phyloP scores from a whole-genome alignment of 2,113 vertebrate species.

The Benitochromis conjunctus region DNA sequence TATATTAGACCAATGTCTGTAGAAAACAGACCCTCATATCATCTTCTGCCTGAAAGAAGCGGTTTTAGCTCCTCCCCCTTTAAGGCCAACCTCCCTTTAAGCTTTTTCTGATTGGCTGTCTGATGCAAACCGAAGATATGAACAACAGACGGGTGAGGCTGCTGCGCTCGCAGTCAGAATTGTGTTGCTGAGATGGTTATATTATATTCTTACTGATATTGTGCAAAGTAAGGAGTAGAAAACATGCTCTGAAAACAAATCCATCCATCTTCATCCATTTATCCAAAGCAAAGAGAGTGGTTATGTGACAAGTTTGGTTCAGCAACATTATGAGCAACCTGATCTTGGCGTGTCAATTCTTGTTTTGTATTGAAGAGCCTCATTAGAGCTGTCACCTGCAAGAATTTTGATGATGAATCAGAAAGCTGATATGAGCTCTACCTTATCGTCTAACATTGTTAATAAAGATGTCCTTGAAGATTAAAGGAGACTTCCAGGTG shows the following conservation, averaged over 20 bases:
- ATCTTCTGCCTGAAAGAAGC: background rate
- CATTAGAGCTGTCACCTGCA: background rate
- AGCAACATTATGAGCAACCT: background rate
- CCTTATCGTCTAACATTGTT: background rate
- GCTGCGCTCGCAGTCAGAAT: background rate
- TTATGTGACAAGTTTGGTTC: background rate
- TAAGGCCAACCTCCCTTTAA: background rate
- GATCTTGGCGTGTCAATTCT: background rate
- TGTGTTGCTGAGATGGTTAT: background rate
- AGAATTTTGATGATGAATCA: background rate
- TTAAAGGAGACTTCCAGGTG: background rate
- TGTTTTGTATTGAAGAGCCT: background rate
- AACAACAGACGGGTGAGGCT: background rate
- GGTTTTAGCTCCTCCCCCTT: background rate
- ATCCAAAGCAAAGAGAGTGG: background rate
- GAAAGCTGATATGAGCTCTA: background rate
- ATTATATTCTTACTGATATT: background rate
- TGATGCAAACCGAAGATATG: background rate
- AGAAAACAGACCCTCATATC: background rate
- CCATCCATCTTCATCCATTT: background rate
- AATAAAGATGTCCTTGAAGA: background rate
- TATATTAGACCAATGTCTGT: background rate
- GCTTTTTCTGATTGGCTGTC: background rate
- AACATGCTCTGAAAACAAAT: background rate
- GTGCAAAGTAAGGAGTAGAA: background rate